A percentile compares a stretch with the other conserved stretches of the same genome.
phyloP scores from a whole-genome alignment of 92 coral and sea anemone genomes.

The Palythoa heliodiscus region DNA sequence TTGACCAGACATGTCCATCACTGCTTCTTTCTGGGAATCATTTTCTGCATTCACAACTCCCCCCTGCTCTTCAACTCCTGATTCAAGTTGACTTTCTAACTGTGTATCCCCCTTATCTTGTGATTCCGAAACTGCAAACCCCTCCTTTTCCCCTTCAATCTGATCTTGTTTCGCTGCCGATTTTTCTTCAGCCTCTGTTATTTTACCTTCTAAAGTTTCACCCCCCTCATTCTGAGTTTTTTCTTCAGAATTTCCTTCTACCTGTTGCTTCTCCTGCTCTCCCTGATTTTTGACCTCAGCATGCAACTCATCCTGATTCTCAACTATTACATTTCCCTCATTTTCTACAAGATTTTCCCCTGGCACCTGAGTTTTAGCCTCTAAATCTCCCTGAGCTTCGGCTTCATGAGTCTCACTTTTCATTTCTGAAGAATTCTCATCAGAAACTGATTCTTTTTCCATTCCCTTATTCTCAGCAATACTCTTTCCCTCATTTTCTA shows the following conservation, averaged over 20 bases:
- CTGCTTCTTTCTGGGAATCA: constrained; percentile 6
- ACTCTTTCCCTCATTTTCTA: constrained; percentile 21
- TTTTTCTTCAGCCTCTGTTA: constrained; percentile 1
- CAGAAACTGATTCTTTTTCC: constrained; percentile 40
- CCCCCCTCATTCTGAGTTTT: constrained; percentile 26
- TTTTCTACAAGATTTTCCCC: constrained; percentile 21
- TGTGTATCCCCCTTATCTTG: constrained; percentile 1
- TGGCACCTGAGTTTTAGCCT: constrained; percentile 5
- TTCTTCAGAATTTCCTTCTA: not conserved
- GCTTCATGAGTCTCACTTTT: constrained; percentile 22
- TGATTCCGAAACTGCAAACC: constrained; percentile 2
- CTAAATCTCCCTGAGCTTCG: constrained; percentile 22
- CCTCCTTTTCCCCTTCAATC: not conserved
- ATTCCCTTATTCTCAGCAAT: constrained; percentile 5
- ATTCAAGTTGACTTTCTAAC: constrained; percentile 5
- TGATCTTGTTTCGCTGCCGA: not conserved
- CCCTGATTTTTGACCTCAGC: not conserved
- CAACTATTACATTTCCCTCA: constrained; percentile 5
- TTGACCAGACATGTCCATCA: not conserved
- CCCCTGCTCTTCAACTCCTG: constrained; percentile 40
- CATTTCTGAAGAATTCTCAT: constrained; percentile 33
- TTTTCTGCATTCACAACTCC: constrained; percentile 15
- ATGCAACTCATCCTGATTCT: constrained; percentile 11
- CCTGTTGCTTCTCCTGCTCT: too few relatives aligned
- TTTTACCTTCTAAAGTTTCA: constrained; percentile 1